A percentile compares a stretch with the other conserved stretches of the same genome.
Conservation (phyloP, 2,888 invertebrate genomes). For the Fragum whitleyi region DNA sequence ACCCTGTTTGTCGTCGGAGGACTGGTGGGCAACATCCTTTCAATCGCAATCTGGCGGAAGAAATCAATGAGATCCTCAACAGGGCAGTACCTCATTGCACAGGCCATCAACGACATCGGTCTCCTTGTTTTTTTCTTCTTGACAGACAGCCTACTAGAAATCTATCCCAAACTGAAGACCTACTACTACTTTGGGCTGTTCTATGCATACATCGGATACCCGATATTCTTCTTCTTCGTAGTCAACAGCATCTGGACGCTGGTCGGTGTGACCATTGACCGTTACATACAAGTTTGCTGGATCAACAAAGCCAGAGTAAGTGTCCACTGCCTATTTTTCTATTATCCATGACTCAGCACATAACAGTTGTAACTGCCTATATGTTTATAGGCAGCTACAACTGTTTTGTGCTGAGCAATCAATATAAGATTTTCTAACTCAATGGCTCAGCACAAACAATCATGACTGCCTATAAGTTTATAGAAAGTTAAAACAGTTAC, state of each 20-base stretch:
- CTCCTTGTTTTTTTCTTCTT: constrained; percentile 72
- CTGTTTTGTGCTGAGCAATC: no score
- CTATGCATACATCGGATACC: constrained; percentile 74
- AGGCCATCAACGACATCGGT: constrained; percentile 70
- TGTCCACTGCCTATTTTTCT: neutral
- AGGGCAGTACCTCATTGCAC: constrained; percentile 71
- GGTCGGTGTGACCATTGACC: constrained; percentile 79
- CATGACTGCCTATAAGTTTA: no score
- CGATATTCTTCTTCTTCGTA: constrained; percentile 74
- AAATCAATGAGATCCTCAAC: constrained; percentile 70
- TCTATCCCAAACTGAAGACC: constrained; percentile 60
- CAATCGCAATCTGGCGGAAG: constrained; percentile 72
- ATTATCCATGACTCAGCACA: no score
- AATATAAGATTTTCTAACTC: no score
- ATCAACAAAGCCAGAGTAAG: constrained; percentile 74
- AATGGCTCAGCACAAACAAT: no score
- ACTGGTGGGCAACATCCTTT: constrained; percentile 73
- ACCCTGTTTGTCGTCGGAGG: constrained; percentile 72
- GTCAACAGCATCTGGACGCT: constrained; percentile 79
- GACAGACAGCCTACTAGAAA: constrained; percentile 62
- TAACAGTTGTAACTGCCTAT: no score
- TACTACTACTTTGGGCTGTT: constrained; percentile 68
- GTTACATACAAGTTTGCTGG: constrained; percentile 79
- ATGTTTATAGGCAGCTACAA: no score
- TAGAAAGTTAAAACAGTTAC: no score